A percentile compares a stretch with the other conserved stretches of the same genome.
Conservation (phyloP, 1,140 invertebrate genomes). For the Heliconius eleuchia region DNA sequence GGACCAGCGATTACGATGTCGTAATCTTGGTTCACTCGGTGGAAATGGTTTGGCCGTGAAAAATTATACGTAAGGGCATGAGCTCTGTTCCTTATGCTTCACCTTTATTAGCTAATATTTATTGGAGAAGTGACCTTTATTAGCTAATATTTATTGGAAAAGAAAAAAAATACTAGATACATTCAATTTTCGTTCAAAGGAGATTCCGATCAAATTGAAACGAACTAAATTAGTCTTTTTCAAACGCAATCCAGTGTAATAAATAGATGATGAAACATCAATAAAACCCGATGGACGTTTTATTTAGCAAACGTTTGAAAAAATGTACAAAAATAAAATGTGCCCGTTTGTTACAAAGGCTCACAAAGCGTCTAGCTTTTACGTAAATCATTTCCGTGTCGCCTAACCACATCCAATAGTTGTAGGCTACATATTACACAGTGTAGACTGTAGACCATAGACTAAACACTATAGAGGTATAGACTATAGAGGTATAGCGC, state of each 20-base stretch:
- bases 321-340: constrained; percentile 20
- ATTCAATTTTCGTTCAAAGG: not conserved
- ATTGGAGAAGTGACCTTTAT: not conserved
- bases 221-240: not conserved
- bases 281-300: not conserved
- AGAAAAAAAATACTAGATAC: not conserved
- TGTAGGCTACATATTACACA: constrained; percentile 11
- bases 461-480: not conserved
- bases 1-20: constrained; percentile 51
- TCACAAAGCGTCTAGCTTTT: constrained; percentile 30
- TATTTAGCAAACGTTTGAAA: constrained; percentile 7
- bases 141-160: not conserved
- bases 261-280: constrained; percentile 1
- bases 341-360: constrained; percentile 18
- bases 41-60: constrained; percentile 67
- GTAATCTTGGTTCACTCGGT: constrained; percentile 50
- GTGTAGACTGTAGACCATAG: no score
- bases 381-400: constrained; percentile 42
- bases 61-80: constrained; percentile 51
- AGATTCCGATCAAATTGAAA: not conserved
- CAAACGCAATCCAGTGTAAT: not conserved
- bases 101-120: not conserved
- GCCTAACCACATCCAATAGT: constrained; percentile 34
- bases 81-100: not conserved
- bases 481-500: not conserved